A percentile compares a stretch with the other conserved stretches of the same genome.
phyloP scores from a whole-genome alignment of 1,140 invertebrate species.

The Octopus bimaculoides region DNA sequence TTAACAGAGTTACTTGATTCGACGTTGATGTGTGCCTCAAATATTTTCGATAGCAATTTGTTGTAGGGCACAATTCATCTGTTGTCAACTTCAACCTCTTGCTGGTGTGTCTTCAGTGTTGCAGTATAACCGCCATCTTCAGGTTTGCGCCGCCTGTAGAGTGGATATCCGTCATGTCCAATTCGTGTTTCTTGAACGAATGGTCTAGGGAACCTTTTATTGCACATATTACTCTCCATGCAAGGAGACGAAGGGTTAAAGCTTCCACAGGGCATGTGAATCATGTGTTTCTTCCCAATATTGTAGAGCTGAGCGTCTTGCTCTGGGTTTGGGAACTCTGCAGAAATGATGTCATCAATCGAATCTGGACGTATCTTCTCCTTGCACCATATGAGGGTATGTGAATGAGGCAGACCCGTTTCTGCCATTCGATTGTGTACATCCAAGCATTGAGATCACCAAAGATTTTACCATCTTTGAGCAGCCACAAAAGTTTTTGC shows the following conservation, averaged over 20 bases:
- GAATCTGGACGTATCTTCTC: neutral
- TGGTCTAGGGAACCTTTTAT: neutral
- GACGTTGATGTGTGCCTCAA: neutral
- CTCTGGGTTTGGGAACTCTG: neutral
- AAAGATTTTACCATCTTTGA: neutral
- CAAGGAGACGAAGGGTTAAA: neutral
- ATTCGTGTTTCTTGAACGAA: conserved; percentile 7
- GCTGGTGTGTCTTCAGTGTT: neutral
- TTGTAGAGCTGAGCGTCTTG: neutral
- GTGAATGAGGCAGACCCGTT: neutral
- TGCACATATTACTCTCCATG: neutral
- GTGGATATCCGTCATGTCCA: neutral
- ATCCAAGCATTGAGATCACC: neutral
- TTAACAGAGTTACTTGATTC: neutral
- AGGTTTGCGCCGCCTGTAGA: neutral
- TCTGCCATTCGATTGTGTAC: conserved; percentile 3
- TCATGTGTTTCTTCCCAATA: neutral
- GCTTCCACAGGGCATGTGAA: neutral
- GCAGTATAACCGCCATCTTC: too few species aligned
- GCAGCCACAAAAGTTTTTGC: neutral
- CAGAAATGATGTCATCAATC: neutral
- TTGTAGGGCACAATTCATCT: neutral
- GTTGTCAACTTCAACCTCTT: neutral
- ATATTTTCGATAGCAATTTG: neutral
- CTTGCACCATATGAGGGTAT: conserved; percentile 3